Conservation (phyloP, 2,797 vertebrate genomes). For the Glossophaga mutica region DNA sequence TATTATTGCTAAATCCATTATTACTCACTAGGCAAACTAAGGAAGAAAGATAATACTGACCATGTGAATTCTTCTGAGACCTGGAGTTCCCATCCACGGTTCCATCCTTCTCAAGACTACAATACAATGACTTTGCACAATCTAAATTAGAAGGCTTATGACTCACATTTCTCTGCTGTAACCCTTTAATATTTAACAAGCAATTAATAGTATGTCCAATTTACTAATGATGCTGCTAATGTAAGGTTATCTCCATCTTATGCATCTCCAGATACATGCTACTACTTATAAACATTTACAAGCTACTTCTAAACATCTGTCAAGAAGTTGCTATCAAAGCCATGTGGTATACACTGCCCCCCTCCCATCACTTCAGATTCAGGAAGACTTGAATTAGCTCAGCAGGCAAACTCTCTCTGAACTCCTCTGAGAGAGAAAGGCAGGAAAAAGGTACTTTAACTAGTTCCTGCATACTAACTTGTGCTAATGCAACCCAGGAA, state of each 20-base stretch:
- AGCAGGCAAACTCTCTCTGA: not conserved
- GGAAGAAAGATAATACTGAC: not conserved
- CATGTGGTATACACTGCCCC: not conserved
- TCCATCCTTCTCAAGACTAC: not conserved
- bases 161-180: conserved; percentile 41
- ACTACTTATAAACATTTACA: conserved; percentile 29
- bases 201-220: not conserved
- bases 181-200: conserved; percentile 26
- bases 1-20: not conserved
- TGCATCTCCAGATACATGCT: conserved; percentile 62
- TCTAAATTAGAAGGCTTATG: not conserved
- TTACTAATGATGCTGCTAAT: conserved; percentile 38
- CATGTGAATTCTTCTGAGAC: not conserved
- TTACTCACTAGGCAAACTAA: not conserved
- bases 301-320: not conserved
- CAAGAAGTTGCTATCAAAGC: conserved; percentile 14
- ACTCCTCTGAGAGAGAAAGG: not conserved
- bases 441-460: not conserved
- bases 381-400: conserved; percentile 9
- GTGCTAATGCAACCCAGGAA: not conserved
- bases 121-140: not conserved
- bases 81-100: not conserved
- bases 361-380: not conserved
- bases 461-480: not conserved
- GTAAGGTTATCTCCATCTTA: not conserved